Conservation (phyloP, 2,113 vertebrate genomes). For the Microtus richardsoni region DNA sequence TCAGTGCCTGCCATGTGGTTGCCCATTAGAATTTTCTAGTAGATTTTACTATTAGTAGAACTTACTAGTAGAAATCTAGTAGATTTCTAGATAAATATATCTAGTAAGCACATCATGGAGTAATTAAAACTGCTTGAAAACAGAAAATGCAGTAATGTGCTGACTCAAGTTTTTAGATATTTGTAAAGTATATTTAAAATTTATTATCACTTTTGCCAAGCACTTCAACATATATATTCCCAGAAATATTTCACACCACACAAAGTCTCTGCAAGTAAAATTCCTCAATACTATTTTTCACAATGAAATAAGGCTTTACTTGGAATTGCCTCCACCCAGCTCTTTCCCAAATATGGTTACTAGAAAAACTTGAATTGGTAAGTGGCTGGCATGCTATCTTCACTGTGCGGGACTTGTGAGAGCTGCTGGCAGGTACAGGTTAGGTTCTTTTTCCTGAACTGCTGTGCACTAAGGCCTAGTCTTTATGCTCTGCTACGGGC, state of each 20-base stretch:
- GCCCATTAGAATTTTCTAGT: neutral
- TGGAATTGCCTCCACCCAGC: neutral
- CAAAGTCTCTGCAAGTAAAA: conserved; percentile 21
- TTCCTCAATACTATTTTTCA: neutral
- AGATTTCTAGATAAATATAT: neutral
- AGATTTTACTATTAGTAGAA: neutral
- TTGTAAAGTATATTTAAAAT: conserved; percentile 30
- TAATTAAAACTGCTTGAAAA: neutral
- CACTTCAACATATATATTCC: neutral
- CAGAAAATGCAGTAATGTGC: neutral
- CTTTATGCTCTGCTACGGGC: neutral
- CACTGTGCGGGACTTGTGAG: neutral
- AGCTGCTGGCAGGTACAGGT: neutral
- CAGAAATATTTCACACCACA: neutral
- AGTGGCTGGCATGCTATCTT: neutral
- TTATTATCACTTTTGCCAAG: neutral
- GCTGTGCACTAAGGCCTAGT: neutral
- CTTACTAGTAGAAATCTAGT: neutral
- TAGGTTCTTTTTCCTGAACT: neutral
- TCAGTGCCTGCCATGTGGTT: neutral
- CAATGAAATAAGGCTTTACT: neutral
- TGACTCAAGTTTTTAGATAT: neutral
- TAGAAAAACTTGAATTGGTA: neutral
- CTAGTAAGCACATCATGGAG: neutral
- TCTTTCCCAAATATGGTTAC: neutral